A percentile compares a stretch with the other conserved stretches of the same genome.
phyloP scores from a whole-genome alignment of 2,113 vertebrate species.

The Piliocolobus tephrosceles region DNA sequence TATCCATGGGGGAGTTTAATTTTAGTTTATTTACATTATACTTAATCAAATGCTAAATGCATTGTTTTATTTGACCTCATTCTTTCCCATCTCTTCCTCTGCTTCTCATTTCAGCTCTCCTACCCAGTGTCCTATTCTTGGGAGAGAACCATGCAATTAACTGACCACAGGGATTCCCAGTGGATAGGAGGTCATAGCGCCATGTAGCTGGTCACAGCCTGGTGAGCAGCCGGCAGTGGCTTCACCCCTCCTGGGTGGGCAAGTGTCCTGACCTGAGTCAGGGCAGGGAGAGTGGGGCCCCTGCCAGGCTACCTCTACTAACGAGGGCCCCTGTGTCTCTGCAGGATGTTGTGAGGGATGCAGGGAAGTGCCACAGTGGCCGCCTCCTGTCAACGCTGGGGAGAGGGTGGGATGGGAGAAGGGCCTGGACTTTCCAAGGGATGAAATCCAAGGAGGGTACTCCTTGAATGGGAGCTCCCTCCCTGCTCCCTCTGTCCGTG shows the following conservation, averaged over 20 bases:
- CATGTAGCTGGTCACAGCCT: background rate
- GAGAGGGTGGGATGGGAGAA: background rate
- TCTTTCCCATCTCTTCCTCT: background rate
- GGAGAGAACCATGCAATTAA: background rate
- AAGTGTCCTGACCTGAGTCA: background rate
- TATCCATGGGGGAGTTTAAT: background rate
- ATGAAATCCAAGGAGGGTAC: background rate
- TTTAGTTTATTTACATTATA: background rate
- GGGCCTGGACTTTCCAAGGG: too few relatives aligned
- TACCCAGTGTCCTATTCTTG: background rate
- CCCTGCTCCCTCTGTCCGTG: rapidly evolving
- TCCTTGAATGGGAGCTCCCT: background rate
- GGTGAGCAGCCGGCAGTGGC: background rate
- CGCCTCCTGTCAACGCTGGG: background rate
- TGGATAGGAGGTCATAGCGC: background rate
- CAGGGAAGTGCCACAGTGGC: too few relatives aligned
- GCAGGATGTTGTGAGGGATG: rapidly evolving
- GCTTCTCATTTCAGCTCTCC: background rate
- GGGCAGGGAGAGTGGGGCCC: background rate
- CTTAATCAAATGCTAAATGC: too few relatives aligned
- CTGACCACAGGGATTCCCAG: background rate
- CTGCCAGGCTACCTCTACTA: background rate
- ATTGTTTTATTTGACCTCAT: background rate
- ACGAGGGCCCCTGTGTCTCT: background rate
- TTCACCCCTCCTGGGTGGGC: background rate